These are phyloP conservation scores for Platalea minor DNA, from an alignment of 2,797 vertebrate species.

Conservation along the genomic window DNA sequence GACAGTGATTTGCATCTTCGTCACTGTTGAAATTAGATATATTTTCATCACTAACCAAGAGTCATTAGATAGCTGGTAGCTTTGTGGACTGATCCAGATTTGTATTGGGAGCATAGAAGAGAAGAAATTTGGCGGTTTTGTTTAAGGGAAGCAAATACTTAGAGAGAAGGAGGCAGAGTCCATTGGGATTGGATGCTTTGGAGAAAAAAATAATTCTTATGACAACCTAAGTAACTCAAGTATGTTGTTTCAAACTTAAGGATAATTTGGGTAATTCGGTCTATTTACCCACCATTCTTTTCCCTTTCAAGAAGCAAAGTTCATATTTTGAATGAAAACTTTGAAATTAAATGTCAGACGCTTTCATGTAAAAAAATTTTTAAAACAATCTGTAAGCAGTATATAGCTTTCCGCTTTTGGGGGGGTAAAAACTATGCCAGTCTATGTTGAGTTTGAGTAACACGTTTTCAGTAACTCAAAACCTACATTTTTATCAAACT, in stretches of 20 bases:
- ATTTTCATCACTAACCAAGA: neutral
- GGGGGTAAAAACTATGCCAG: neutral
- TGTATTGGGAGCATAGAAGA: neutral
- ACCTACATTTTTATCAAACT: neutral
- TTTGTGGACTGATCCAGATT: neutral
- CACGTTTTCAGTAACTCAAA: neutral
- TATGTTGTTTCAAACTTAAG: neutral
- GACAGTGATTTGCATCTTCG: neutral
- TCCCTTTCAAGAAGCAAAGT: neutral
- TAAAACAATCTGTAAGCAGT: neutral
- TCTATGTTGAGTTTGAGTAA: neutral
- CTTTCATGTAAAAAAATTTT: neutral
- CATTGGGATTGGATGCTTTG: neutral
- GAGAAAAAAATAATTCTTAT: neutral
- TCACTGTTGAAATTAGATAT: neutral
- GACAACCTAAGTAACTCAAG: neutral
- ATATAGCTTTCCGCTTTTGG: neutral
- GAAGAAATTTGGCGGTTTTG: neutral
- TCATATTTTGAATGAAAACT: neutral
- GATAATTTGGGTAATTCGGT: neutral
- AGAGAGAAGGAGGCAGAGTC: neutral
- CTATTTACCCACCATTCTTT: neutral
- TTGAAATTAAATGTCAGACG: neutral
- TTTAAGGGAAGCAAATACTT: neutral
- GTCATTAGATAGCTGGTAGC: neutral